Evolutionary conservation across 2,888 invertebrate genomes (phyloP).

Genomic region (Drosophila kokeensis): DNA sequence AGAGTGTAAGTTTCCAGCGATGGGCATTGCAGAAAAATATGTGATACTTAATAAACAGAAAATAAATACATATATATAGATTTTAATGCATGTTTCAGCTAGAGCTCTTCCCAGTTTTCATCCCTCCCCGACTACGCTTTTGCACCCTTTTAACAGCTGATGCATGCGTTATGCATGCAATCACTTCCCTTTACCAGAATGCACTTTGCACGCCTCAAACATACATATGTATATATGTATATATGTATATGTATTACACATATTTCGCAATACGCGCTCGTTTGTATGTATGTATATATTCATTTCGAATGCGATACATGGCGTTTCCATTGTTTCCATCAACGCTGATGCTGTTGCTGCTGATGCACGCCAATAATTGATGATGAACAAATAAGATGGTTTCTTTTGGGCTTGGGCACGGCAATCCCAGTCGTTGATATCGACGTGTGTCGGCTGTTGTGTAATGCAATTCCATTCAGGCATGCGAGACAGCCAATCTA

Average conservation of each 20-base stretch:
- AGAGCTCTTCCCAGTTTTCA: background rate
- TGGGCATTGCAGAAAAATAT: background rate
- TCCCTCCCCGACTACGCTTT: background rate
- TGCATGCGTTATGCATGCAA: slow-evolving; percentile 54
- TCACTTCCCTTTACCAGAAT: slow-evolving; percentile 43
- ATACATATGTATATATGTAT: slow-evolving; percentile 10
- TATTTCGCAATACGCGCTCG: background rate
- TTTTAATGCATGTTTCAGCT: background rate
- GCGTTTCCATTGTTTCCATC: slow-evolving; percentile 74
- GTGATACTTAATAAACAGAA: background rate
- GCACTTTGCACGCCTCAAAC: slow-evolving; percentile 51
- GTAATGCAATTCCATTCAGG: slow-evolving; percentile 80
- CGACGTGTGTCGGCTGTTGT: slow-evolving; percentile 59
- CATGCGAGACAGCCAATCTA: slow-evolving; percentile 79
- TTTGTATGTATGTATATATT: slow-evolving; percentile 13
- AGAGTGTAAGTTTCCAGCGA: background rate
- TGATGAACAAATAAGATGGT: slow-evolving; percentile 82
- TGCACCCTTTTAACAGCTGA: slow-evolving; percentile 41
- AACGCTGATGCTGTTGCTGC: slow-evolving; percentile 54
- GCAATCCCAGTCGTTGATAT: slow-evolving; percentile 41
- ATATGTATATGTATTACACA: background rate
- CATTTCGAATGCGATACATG: slow-evolving; percentile 65
- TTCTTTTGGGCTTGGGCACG: slow-evolving; percentile 60
- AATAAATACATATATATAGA: background rate
- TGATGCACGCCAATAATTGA: slow-evolving; percentile 81